These are phyloP conservation scores for Biston betularia DNA, from an alignment of 2,888 invertebrate species.

Conservation along the genomic window DNA sequence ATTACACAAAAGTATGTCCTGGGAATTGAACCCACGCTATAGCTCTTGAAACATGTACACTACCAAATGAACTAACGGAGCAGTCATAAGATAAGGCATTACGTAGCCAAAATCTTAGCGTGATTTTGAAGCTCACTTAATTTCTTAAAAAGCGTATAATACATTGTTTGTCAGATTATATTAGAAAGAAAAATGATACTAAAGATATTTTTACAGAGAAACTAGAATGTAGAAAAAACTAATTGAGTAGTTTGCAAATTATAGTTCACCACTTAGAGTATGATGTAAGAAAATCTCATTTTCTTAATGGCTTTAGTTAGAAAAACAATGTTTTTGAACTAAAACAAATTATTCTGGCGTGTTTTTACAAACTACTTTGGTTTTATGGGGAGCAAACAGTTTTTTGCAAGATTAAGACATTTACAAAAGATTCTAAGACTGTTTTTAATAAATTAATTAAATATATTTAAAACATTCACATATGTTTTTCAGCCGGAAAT, in stretches of 20 bases:
- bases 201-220: too few species aligned
- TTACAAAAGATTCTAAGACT: not conserved
- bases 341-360: slow-evolving; percentile 38
- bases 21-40: too few species aligned
- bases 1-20: too few species aligned
- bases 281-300: slow-evolving; percentile 43
- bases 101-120: too few species aligned
- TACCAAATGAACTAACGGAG: too few species aligned
- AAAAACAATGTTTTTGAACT: slow-evolving; percentile 44
- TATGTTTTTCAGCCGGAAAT: not conserved
- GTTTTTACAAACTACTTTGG: slow-evolving; percentile 32
- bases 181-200: too few species aligned
- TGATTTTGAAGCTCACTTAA: too few species aligned
- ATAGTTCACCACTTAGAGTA: slow-evolving; percentile 39
- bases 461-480: not conserved
- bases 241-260: slow-evolving; percentile 25
- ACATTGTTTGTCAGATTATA: too few species aligned
- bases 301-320: slow-evolving; percentile 45
- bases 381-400: slow-evolving; percentile 21
- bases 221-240: slow-evolving; percentile 16
- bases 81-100: too few species aligned
- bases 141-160: too few species aligned
- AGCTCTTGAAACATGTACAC: too few species aligned
- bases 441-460: not conserved
- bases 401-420: slow-evolving; percentile 1